Evolutionary conservation across 1,140 invertebrate species (phyloP).

Genomic region (Berghia stephanieae): DNA sequence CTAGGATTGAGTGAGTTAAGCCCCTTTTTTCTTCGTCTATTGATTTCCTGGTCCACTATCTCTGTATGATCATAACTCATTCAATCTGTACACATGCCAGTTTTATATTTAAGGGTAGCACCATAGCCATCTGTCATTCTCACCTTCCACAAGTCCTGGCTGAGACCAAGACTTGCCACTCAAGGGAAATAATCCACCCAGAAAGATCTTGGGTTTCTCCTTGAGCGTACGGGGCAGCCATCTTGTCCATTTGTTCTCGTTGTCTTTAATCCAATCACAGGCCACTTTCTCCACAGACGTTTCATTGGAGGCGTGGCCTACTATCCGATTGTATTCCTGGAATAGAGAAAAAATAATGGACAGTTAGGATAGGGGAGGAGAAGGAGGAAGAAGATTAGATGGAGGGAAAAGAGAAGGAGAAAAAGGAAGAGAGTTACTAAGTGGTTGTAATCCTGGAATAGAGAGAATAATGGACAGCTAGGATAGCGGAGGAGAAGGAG

Average conservation of each 20-base stretch:
- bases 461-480: too few species aligned
- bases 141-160: conserved; percentile 72
- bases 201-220: conserved; percentile 70
- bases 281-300: conserved; percentile 68
- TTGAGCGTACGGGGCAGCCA: conserved; percentile 71
- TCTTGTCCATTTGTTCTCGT: conserved; percentile 68
- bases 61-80: neutral
- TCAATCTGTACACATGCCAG: neutral
- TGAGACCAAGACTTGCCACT: conserved; percentile 71
- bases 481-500: too few species aligned
- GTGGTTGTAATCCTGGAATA: too few species aligned
- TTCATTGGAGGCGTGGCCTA: conserved; percentile 15
- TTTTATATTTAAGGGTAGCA: neutral
- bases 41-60: neutral
- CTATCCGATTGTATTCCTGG: conserved; percentile 23
- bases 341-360: too few species aligned
- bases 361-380: too few species aligned
- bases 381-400: too few species aligned
- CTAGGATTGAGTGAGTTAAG: too few species aligned
- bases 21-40: too few species aligned
- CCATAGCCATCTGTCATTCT: too few species aligned
- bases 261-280: conserved; percentile 75
- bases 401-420: too few species aligned
- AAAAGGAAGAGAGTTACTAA: too few species aligned
- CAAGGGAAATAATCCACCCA: conserved; percentile 84